These are phyloP conservation scores for Drosophila parvula DNA, from an alignment of 1,140 invertebrate genomes.

Conservation along the genomic window DNA sequence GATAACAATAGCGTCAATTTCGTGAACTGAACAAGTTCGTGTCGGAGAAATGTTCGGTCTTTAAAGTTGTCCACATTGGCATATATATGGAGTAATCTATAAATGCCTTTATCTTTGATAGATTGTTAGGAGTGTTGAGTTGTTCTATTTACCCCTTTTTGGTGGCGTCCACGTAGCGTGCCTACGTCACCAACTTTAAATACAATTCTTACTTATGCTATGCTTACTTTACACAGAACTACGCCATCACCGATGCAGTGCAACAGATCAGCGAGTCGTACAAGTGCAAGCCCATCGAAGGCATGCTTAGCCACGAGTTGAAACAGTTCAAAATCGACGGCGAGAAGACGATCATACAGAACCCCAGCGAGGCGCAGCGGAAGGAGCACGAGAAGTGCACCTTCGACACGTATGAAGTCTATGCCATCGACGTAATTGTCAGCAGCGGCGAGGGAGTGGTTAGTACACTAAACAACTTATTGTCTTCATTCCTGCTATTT, in stretches of 20 bases:
- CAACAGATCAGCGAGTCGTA: slow-evolving; percentile 96
- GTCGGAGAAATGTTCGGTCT: slow-evolving; percentile 69
- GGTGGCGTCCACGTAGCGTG: not conserved
- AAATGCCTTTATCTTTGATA: slow-evolving; percentile 4
- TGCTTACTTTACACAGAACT: slow-evolving; percentile 88
- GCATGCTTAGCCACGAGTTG: slow-evolving; percentile 99
- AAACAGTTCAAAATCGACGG: slow-evolving; percentile 99
- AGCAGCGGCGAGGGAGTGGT: slow-evolving; percentile 95
- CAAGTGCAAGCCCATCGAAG: slow-evolving; percentile 99
- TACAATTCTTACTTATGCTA: not conserved
- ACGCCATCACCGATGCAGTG: slow-evolving; percentile 95
- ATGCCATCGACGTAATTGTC: slow-evolving; percentile 98
- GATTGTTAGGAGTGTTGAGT: not conserved
- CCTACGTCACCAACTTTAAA: not conserved
- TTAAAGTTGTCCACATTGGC: slow-evolving; percentile 67
- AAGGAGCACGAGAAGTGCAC: slow-evolving; percentile 99
- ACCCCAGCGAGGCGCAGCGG: slow-evolving; percentile 98
- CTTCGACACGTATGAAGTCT: slow-evolving; percentile 98
- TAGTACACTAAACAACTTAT: slow-evolving; percentile 55
- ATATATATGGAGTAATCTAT: not conserved
- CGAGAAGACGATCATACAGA: slow-evolving; percentile 99
- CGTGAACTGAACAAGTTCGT: slow-evolving; percentile 74
- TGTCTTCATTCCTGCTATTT: not conserved
- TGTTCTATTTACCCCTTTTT: not conserved
- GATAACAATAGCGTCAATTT: slow-evolving; percentile 61